Evolutionary conservation across 2,797 vertebrate genomes (phyloP).

Genomic region (Enteromius argenteus): DNA sequence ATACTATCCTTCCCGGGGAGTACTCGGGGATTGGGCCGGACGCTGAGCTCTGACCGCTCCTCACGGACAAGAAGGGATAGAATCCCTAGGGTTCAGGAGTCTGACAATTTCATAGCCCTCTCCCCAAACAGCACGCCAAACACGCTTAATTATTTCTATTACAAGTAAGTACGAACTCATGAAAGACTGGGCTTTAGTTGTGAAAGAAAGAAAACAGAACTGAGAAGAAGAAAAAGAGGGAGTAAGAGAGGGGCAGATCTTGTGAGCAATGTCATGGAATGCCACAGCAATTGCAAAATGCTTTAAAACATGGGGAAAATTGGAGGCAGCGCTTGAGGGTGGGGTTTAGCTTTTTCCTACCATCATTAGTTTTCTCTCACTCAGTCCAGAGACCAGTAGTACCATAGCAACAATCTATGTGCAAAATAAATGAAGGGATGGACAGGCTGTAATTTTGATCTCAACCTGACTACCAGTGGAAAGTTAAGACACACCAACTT

Average conservation of each 20-base stretch:
- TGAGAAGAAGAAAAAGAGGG: conserved; percentile 1
- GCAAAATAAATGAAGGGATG: conserved; percentile 11
- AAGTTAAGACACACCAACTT: not conserved
- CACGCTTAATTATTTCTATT: too few species aligned
- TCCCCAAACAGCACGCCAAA: too few species aligned
- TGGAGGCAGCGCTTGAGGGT: not conserved
- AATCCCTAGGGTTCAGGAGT: too few species aligned
- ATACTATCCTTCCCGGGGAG: too few species aligned
- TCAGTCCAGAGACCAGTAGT: not conserved
- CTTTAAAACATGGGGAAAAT: conserved; percentile 3
- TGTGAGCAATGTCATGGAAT: not conserved
- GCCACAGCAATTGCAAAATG: conserved; percentile 5
- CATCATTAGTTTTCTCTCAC: not conserved
- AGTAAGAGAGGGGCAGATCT: conserved; percentile 6
- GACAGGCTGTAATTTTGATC: not conserved
- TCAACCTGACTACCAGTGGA: not conserved
- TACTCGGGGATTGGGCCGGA: too few species aligned
- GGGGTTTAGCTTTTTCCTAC: not conserved
- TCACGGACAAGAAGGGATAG: too few species aligned
- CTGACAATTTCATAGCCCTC: too few species aligned
- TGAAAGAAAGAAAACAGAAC: conserved; percentile 35
- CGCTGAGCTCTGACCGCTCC: too few species aligned
- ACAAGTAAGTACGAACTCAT: too few species aligned
- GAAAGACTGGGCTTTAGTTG: conserved; percentile 23
- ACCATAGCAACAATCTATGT: conserved; percentile 10